Conservation (phyloP, 2,113 vertebrate genomes). For the Nesogale talazaci region DNA sequence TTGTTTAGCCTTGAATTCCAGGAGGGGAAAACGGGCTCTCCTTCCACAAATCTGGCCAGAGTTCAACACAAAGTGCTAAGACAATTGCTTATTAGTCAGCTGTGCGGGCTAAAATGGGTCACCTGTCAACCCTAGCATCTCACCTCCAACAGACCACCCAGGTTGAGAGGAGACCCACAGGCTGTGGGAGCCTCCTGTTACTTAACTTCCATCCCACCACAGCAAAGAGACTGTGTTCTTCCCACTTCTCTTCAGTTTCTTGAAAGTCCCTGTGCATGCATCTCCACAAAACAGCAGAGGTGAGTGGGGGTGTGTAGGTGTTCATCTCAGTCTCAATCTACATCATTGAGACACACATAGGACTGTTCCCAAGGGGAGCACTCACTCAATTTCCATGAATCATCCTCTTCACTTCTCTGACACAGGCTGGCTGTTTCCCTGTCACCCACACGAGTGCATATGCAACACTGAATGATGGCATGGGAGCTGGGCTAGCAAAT, state of each 20-base stretch:
- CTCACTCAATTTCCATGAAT: background rate
- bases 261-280: background rate
- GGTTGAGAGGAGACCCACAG: background rate
- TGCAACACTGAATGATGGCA: background rate
- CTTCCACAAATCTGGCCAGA: conserved; percentile 5
- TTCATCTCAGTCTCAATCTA: background rate
- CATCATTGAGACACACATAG: background rate
- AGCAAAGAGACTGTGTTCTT: background rate
- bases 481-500: background rate
- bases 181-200: background rate
- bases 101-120: background rate
- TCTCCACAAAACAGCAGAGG: background rate
- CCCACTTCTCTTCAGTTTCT: background rate
- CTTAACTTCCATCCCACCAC: background rate
- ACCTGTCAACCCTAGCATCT: background rate
- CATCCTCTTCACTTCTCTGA: background rate
- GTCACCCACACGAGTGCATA: background rate
- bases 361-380: background rate
- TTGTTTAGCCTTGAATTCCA: conserved; percentile 41
- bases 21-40: background rate
- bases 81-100: conserved; percentile 27
- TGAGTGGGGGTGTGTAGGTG: background rate
- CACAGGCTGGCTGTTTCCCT: background rate
- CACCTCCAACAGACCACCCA: conserved; percentile 18
- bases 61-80: conserved; percentile 36